phyloP scores from a whole-genome alignment of 2,113 vertebrate species.

The Nesoenas mayeri region DNA sequence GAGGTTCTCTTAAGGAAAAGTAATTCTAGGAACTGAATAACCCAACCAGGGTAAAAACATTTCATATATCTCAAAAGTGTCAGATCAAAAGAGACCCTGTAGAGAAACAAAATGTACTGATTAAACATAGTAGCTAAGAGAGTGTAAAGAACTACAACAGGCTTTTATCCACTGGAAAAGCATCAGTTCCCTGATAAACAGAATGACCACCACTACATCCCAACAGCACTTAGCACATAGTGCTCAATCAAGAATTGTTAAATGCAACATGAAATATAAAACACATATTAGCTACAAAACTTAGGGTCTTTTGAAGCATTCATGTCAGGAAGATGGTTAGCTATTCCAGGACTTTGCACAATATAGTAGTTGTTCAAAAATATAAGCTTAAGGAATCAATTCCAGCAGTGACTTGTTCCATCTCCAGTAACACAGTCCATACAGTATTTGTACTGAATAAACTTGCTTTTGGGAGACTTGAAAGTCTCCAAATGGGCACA shows the following conservation, averaged over 20 bases:
- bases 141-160: not conserved
- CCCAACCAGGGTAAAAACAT: not conserved
- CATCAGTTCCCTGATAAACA: rapidly evolving
- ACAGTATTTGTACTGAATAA: not conserved
- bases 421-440: not conserved
- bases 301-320: not conserved
- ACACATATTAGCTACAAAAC: not conserved
- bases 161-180: not conserved
- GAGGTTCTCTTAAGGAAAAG: not conserved
- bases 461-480: not conserved
- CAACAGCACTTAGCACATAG: not conserved
- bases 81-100: not conserved
- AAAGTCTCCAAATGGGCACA: not conserved
- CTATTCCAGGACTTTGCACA: not conserved
- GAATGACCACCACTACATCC: not conserved
- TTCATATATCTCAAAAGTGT: not conserved
- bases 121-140: not conserved
- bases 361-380: not conserved
- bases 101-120: not conserved
- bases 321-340: not conserved
- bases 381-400: not conserved
- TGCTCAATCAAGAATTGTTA: not conserved
- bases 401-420: not conserved
- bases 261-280: not conserved
- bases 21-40: not conserved